Evolutionary conservation across 2,888 invertebrate genomes (phyloP), one percentile per base, ranked within the genome.

Genomic region (Hemistola chrysoprasaria): DNA sequence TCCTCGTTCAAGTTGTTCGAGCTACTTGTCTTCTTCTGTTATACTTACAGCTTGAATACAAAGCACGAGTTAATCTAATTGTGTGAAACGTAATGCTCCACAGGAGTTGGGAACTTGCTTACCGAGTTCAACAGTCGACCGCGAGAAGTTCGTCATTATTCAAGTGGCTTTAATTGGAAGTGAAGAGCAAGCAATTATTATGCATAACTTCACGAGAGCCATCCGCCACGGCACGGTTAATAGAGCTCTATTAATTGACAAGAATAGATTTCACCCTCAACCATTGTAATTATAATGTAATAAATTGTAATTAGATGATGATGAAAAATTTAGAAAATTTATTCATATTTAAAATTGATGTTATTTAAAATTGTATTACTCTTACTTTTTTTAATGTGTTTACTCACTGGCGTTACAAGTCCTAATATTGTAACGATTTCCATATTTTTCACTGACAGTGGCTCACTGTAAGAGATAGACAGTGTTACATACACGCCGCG

Each of bases 121-220:
- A 41, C 46, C 45, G 48, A 54, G 59, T 53, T 57, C 55, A 61
- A 59, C 55, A 59, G 55, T 51, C 48, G 59, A 59, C 59, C 63
- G 51, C 59, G 64, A 59, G 60, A 58, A 70, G 59, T 68, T 65
- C 63, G 59, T 68, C 70, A 67, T 67, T 68, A 71, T 58, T 73
- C 65, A 71, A 74, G 65, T 67, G 71, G 62, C 67, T 73, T 67
- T 77, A 80, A 80, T 80, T 79, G 71, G 71, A 72, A 65, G 63
- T 72, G 73, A 76, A 74, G 74, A 71, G 74, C 65, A 62, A 71
- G 64, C 72, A 75, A 81, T 82, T 82, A 78, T 75, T 78, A 79
- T 81, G 81, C 82, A 81, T 78, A 79, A 78, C 77, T 81, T 78
- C 65, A 67, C 66, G 56, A 77, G 72, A 56, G 69, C 71, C 70